Conservation (phyloP, 53 echinoderm and acorn worm species). For the Arbacia lixula region DNA sequence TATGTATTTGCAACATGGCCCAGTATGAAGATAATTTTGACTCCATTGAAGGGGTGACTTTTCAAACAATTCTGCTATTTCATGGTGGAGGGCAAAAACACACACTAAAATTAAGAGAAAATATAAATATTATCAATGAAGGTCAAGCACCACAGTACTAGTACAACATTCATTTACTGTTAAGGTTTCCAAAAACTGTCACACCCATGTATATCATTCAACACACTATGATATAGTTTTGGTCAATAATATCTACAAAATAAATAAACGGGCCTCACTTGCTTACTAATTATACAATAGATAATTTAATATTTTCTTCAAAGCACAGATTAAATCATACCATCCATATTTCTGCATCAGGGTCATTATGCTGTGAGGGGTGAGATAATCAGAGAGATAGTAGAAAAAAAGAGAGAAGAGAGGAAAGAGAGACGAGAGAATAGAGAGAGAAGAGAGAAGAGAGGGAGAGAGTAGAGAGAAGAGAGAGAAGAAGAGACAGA, state of each 20-base stretch:
- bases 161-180: no score
- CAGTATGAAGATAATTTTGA: no score
- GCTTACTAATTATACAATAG: no score
- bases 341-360: slow-evolving; percentile 34
- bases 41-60: no score
- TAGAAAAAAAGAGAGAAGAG: neutral
- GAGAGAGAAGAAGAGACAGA: neutral
- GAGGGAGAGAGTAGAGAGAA: neutral
- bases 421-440: neutral
- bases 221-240: neutral
- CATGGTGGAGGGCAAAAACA: no score
- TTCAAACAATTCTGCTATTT: no score
- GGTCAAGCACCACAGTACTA: no score
- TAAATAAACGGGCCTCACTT: neutral
- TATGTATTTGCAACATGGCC: no score
- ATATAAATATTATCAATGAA: no score
- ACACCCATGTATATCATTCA: no score
- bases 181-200: no score
- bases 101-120: no score
- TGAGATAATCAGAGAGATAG: neutral
- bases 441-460: neutral
- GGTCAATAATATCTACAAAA: neutral
- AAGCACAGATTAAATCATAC: neutral
- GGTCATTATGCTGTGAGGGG: slow-evolving; percentile 31
- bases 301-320: neutral